phyloP scores from a whole-genome alignment of 2,797 vertebrate species.

The Microtus californicus region DNA sequence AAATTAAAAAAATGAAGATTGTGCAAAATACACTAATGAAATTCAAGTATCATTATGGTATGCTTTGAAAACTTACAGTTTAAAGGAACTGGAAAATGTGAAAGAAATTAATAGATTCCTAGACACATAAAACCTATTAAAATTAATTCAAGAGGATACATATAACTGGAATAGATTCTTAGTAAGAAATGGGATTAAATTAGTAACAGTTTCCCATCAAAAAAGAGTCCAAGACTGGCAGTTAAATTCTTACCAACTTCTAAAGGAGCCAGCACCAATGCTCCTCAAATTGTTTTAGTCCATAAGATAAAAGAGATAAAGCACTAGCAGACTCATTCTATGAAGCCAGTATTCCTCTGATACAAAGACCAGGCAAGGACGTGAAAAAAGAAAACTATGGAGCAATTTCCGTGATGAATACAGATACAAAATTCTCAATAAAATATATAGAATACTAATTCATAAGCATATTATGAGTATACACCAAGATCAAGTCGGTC shows the following conservation, averaged over 20 bases:
- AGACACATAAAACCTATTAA: neutral
- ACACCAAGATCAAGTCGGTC: neutral
- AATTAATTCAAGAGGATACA: neutral
- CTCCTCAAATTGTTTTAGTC: neutral
- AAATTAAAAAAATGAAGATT: neutral
- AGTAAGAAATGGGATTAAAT: neutral
- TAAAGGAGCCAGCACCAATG: neutral
- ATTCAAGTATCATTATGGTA: neutral
- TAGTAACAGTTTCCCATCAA: neutral
- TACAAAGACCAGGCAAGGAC: neutral
- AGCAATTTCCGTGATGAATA: neutral
- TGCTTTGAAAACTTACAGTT: neutral
- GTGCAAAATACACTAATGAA: neutral
- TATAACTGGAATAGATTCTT: neutral
- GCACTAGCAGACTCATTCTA: neutral
- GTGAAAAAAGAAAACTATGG: neutral
- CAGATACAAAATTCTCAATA: neutral
- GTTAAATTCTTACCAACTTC: neutral
- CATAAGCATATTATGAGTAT: neutral
- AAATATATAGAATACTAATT: neutral
- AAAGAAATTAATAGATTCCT: neutral
- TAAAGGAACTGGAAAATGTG: neutral
- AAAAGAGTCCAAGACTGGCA: neutral
- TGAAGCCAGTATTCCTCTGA: neutral
- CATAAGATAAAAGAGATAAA: neutral